Conservation (phyloP, 64 coral and sea anemone species). For the Porites lutea region DNA sequence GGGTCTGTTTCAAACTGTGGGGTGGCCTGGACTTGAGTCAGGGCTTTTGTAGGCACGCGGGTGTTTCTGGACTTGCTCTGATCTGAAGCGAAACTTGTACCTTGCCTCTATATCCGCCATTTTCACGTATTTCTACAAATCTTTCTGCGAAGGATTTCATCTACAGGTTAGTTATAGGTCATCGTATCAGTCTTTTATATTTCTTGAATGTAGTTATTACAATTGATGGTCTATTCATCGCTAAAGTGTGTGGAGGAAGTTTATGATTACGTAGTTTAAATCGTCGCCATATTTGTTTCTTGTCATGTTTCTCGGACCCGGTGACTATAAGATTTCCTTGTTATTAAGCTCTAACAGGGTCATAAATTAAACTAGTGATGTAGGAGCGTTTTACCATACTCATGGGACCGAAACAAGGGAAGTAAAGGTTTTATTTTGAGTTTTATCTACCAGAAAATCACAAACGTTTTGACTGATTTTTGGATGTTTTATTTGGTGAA, state of each 20-base stretch:
- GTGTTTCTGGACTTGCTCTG: constrained; percentile 39
- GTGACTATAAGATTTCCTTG: constrained; percentile 21
- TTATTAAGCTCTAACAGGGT: background rate
- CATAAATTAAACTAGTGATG: background rate
- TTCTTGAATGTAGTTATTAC: background rate
- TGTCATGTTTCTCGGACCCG: background rate
- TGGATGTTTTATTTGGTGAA: background rate
- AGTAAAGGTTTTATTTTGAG: background rate
- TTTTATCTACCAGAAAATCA: constrained; percentile 5
- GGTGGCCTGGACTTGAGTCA: constrained; percentile 39
- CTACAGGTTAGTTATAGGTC: background rate
- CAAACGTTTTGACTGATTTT: constrained; percentile 3
- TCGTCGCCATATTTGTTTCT: constrained; percentile 40
- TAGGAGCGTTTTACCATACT: background rate
- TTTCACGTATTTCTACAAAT: constrained; percentile 9
- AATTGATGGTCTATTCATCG: background rate
- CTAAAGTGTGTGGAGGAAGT: constrained; percentile 3
- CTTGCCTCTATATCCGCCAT: background rate
- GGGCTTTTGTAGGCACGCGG: constrained; percentile 39
- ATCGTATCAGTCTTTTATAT: background rate
- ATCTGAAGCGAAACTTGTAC: constrained; percentile 39
- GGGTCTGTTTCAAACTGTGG: background rate
- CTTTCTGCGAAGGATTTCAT: background rate
- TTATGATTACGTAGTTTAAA: background rate
- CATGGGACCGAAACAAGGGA: background rate